Conservation (phyloP, 2,888 invertebrate species). For the Parnassius orleans region DNA sequence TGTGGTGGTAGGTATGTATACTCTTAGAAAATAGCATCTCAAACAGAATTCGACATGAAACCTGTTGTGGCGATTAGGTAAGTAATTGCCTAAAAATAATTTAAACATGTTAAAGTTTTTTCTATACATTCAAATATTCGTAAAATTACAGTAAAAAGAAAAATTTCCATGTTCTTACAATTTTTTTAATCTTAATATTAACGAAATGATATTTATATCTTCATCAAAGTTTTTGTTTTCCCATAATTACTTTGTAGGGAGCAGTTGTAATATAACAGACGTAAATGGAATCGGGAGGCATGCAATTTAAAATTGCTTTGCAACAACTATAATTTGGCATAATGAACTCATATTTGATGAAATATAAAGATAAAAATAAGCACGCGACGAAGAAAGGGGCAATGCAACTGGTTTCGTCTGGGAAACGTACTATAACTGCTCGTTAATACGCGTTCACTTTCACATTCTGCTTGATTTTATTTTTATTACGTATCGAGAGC, state of each 20-base stretch:
- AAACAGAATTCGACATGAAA: too few relatives aligned
- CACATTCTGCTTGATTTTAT: slow-evolving; percentile 28
- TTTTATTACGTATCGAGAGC: slow-evolving; percentile 28
- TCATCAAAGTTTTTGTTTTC: slow-evolving; percentile 11
- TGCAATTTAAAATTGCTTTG: slow-evolving; percentile 57
- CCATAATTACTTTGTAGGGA: slow-evolving; percentile 25
- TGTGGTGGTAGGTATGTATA: too few relatives aligned
- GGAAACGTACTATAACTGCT: slow-evolving; percentile 21
- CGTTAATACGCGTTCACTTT: slow-evolving; percentile 35
- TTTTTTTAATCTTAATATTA: too few relatives aligned
- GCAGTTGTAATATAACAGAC: slow-evolving; percentile 38
- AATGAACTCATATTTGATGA: slow-evolving; percentile 56
- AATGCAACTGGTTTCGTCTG: slow-evolving; percentile 25
- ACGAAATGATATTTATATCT: too few relatives aligned
- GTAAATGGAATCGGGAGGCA: slow-evolving; percentile 47
- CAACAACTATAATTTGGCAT: slow-evolving; percentile 62
- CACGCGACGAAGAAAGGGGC: slow-evolving; percentile 49
- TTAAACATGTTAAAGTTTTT: too few relatives aligned
- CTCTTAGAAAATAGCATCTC: too few relatives aligned
- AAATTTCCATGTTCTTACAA: too few relatives aligned
- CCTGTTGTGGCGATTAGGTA: too few relatives aligned
- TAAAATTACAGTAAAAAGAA: too few relatives aligned
- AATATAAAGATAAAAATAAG: slow-evolving; percentile 45
- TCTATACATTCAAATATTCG: too few relatives aligned
- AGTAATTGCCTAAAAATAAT: too few relatives aligned